A percentile compares a stretch with the other conserved stretches of the same genome.
Evolutionary conservation across 2,113 vertebrate genomes (phyloP).

Genomic region (Chelonoidis abingdonii): DNA sequence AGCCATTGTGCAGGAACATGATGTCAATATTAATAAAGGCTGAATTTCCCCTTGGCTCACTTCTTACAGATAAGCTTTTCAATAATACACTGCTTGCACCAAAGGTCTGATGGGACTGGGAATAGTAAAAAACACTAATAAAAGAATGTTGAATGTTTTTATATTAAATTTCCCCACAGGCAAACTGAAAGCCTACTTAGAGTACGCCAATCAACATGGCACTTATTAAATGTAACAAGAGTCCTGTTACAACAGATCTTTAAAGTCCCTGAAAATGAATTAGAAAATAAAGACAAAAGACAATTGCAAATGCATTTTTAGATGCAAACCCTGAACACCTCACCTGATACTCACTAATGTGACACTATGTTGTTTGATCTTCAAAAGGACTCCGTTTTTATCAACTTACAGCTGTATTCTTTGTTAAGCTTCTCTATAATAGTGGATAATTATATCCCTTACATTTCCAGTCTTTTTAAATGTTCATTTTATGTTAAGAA

Average conservation of each 20-base stretch:
- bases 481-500: constrained; percentile 16
- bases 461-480: constrained; percentile 45
- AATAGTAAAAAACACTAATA: constrained; percentile 91
- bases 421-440: constrained; percentile 50
- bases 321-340: constrained; percentile 74
- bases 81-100: constrained; percentile 88
- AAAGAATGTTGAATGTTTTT: constrained; percentile 90
- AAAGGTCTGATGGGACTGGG: constrained; percentile 88
- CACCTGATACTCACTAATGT: constrained; percentile 57
- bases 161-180: constrained; percentile 89
- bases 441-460: constrained; percentile 50
- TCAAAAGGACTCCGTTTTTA: constrained; percentile 66
- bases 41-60: constrained; percentile 88
- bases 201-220: constrained; percentile 86
- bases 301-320: constrained; percentile 78
- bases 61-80: constrained; percentile 89
- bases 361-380: constrained; percentile 71
- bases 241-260: constrained; percentile 86
- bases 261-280: constrained; percentile 84
- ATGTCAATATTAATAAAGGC: constrained; percentile 90
- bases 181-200: constrained; percentile 87
- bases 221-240: constrained; percentile 89
- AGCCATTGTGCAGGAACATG: constrained; percentile 86
- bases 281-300: constrained; percentile 85
- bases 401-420: constrained; percentile 54